phyloP scores from a whole-genome alignment of 2,888 invertebrate genomes.

The Creontiades dilutus region DNA sequence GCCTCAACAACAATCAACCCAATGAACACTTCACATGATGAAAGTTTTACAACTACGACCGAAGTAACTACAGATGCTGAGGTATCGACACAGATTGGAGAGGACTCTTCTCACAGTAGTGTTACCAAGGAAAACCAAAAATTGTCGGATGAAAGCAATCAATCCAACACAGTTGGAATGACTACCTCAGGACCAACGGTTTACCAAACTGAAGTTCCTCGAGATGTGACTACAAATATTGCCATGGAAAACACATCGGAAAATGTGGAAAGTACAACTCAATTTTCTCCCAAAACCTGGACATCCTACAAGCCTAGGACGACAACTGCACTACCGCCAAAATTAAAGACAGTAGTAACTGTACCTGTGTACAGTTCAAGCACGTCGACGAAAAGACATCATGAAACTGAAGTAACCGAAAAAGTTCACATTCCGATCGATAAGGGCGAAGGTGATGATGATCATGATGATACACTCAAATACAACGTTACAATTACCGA shows the following conservation, averaged over 20 bases:
- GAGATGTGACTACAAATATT: background rate
- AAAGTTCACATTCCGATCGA: background rate
- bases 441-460: conserved; percentile 41
- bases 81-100: background rate
- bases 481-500: conserved; percentile 59
- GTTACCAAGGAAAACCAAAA: background rate
- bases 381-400: background rate
- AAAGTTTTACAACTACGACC: background rate
- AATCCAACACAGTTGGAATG: background rate
- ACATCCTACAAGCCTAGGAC: background rate
- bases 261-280: conserved; percentile 9
- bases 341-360: background rate
- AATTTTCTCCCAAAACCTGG: background rate
- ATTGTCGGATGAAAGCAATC: background rate
- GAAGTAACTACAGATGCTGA: background rate
- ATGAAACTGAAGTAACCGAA: background rate
- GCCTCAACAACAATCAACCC: background rate
- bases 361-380: background rate
- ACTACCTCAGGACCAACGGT: background rate
- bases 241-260: background rate
- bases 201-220: background rate
- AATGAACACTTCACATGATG: background rate
- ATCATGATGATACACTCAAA: conserved; percentile 65
- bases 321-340: background rate
- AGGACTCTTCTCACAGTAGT: background rate